Percentiles rank a stretch among this genome's conserved stretches.
phyloP scores from a whole-genome alignment of 2,797 vertebrate species.

The Bovichtus diacanthus region DNA sequence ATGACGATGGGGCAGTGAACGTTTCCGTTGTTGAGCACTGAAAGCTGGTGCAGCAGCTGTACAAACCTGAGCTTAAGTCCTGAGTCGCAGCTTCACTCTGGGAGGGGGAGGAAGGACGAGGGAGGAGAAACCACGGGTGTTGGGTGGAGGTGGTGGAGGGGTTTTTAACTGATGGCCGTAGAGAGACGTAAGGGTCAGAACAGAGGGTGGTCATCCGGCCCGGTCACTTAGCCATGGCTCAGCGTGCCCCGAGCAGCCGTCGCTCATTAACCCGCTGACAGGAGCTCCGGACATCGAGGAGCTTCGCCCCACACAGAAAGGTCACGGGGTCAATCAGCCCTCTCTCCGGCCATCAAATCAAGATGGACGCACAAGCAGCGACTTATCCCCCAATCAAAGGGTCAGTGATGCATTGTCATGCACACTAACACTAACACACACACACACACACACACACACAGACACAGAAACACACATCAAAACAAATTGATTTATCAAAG shows the following conservation, averaged over 20 bases:
- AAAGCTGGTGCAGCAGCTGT: constrained; percentile 89
- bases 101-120: constrained; percentile 76
- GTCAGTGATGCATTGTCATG: constrained; percentile 66
- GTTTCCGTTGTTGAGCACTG: constrained; percentile 86
- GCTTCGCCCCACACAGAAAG: constrained; percentile 87
- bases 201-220: constrained; percentile 78
- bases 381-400: constrained; percentile 85
- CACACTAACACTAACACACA: constrained; percentile 23
- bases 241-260: constrained; percentile 91
- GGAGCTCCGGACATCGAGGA: constrained; percentile 83
- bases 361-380: constrained; percentile 90
- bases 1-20: constrained; percentile 71
- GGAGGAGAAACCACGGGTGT: constrained; percentile 52
- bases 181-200: constrained; percentile 60
- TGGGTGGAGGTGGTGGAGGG: background rate
- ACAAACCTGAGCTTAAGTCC: constrained; percentile 88
- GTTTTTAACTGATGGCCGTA: constrained; percentile 56
- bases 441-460: constrained; percentile 28
- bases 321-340: constrained; percentile 94
- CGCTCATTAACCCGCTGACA: constrained; percentile 94
- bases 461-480: constrained; percentile 33
- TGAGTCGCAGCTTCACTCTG: constrained; percentile 83
- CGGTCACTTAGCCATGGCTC: constrained; percentile 82
- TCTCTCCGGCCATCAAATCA: constrained; percentile 89
- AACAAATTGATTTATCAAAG: constrained; percentile 77